Conservation (phyloP, 2,797 vertebrate species). For the Lindbergichthys nudifrons region DNA sequence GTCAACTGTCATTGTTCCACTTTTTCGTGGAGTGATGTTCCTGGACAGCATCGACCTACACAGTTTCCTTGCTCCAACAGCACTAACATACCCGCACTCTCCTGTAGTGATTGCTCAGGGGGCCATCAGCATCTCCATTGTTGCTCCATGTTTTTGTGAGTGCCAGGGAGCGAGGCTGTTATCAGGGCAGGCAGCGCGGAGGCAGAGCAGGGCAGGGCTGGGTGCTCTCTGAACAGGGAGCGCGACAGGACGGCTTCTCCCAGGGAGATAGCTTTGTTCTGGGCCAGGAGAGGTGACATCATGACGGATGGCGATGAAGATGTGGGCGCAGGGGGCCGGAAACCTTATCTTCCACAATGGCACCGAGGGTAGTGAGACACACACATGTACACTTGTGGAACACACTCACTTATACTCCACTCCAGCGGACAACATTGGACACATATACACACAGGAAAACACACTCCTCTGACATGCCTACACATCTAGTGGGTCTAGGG, state of each 20-base stretch:
- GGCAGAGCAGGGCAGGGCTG: conserved; percentile 61
- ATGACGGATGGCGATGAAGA: conserved; percentile 78
- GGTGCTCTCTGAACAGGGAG: conserved; percentile 60
- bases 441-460: conserved; percentile 24
- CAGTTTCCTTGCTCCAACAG: conserved; percentile 43
- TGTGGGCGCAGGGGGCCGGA: conserved; percentile 70
- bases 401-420: conserved; percentile 41
- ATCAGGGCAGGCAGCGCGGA: conserved; percentile 63
- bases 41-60: conserved; percentile 20
- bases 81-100: conserved; percentile 39
- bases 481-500: conserved; percentile 17
- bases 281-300: conserved; percentile 79
- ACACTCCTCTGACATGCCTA: conserved; percentile 36
- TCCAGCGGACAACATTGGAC: conserved; percentile 44
- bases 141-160: conserved; percentile 39
- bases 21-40: conserved; percentile 18
- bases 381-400: conserved; percentile 41
- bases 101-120: conserved; percentile 11
- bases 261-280: conserved; percentile 83
- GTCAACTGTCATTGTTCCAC: conserved; percentile 17
- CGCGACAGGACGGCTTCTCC: conserved; percentile 63
- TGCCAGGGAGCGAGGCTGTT: conserved; percentile 50
- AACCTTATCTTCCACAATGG: conserved; percentile 75
- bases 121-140: conserved; percentile 31
- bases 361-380: conserved; percentile 41